phyloP scores from a whole-genome alignment of 2,888 invertebrate species.

The Steromphala cineraria region DNA sequence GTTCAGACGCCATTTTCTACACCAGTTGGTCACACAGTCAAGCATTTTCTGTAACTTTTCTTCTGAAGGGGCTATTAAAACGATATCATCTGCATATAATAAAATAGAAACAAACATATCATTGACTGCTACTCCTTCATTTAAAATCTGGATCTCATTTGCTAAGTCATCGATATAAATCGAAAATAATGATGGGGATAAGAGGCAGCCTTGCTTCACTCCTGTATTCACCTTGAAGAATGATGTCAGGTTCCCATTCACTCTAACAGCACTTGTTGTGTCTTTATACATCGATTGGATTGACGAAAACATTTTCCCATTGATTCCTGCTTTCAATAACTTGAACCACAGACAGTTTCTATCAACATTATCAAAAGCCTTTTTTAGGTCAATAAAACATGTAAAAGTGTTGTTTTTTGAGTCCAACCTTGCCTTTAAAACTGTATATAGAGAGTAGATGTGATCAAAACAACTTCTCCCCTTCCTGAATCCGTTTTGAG shows the following conservation, averaged over 20 bases:
- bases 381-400: conserved; percentile 24
- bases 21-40: no score
- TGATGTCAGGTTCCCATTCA: neutral
- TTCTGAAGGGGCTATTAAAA: no score
- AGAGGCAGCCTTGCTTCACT: conserved; percentile 13
- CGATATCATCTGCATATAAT: no score
- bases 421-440: conserved; percentile 8
- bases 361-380: conserved; percentile 18
- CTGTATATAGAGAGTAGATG: conserved; percentile 1
- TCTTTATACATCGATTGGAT: conserved; percentile 7
- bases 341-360: conserved; percentile 13
- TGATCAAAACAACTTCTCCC: conserved; percentile 27
- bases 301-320: neutral
- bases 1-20: no score
- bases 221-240: neutral
- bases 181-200: conserved; percentile 6
- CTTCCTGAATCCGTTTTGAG: conserved; percentile 26
- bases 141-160: no score
- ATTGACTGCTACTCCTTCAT: no score
- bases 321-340: conserved; percentile 7
- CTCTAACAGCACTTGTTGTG: neutral
- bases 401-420: conserved; percentile 23
- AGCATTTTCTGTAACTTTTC: no score
- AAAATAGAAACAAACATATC: no score
- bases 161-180: no score